Evolutionary conservation across 2,113 vertebrate species (phyloP).

Genomic region (Microtus pennsylvanicus): DNA sequence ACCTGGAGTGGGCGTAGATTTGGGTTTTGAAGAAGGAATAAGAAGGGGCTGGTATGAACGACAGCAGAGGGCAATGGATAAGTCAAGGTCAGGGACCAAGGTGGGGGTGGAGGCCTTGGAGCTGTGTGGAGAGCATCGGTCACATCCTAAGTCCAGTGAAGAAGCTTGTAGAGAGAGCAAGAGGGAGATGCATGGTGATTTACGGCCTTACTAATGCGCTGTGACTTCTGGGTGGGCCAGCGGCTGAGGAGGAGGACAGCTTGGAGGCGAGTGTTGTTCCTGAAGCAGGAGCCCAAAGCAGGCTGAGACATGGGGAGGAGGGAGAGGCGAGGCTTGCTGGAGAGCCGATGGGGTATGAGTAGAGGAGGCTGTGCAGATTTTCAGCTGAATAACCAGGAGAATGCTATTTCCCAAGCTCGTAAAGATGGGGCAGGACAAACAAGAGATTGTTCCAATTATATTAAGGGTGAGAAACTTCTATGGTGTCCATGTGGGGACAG

Average conservation of each 20-base stretch:
- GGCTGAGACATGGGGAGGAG: neutral
- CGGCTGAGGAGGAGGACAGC: neutral
- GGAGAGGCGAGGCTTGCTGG: neutral
- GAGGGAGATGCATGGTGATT: accelerated
- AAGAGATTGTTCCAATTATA: neutral
- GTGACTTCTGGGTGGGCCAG: neutral
- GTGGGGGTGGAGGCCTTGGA: neutral
- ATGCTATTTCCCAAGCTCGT: neutral
- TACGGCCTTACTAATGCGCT: neutral
- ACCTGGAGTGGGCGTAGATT: neutral
- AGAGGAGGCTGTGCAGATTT: neutral
- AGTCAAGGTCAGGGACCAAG: neutral
- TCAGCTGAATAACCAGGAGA: neutral
- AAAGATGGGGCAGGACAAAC: too few species aligned
- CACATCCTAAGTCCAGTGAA: neutral
- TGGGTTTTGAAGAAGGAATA: neutral
- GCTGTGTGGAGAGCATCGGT: accelerated
- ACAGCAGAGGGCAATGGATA: neutral
- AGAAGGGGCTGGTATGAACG: neutral
- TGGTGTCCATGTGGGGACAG: neutral
- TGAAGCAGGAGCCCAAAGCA: neutral
- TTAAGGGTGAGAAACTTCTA: neutral
- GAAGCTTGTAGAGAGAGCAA: neutral
- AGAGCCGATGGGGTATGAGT: accelerated
- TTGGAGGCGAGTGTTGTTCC: neutral